Percentiles rank a stretch among this genome's conserved stretches.
phyloP scores from a whole-genome alignment of 2,888 invertebrate genomes.

The Meiosimyza decipiens region DNA sequence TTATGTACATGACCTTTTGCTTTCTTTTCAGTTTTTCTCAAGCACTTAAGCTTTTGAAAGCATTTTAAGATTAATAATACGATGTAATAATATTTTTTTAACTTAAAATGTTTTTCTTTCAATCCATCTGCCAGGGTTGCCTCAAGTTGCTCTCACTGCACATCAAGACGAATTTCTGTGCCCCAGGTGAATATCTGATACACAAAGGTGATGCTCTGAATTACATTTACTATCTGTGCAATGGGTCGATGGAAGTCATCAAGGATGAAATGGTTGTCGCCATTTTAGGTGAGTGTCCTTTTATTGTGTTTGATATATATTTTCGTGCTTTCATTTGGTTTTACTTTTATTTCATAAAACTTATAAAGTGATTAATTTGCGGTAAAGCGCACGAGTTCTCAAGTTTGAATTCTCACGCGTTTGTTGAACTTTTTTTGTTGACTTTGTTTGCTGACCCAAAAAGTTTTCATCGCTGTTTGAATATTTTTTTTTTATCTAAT shows the following conservation, averaged over 20 bases:
- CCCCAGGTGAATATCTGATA: slow-evolving; percentile 93
- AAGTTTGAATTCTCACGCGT: slow-evolving; percentile 12
- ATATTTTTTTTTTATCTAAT: not conserved
- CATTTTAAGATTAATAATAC: too few species aligned
- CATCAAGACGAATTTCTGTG: slow-evolving; percentile 94
- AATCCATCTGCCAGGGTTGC: slow-evolving; percentile 73
- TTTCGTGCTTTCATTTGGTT: not conserved
- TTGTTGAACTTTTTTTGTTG: not conserved
- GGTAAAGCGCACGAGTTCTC: slow-evolving; percentile 26
- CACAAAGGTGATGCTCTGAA: slow-evolving; percentile 94
- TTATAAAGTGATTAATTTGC: slow-evolving; percentile 11
- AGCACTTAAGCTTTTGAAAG: too few species aligned
- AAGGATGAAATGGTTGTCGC: slow-evolving; percentile 97
- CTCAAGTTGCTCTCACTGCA: slow-evolving; percentile 91
- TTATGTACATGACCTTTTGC: too few species aligned
- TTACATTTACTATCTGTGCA: slow-evolving; percentile 95
- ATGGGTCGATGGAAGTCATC: slow-evolving; percentile 97
- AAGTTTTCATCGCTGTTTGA: not conserved
- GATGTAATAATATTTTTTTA: too few species aligned
- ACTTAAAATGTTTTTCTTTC: slow-evolving; percentile 10
- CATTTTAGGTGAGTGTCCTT: slow-evolving; percentile 81
- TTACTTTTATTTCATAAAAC: slow-evolving; percentile 6
- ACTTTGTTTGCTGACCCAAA: not conserved
- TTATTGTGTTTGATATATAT: not conserved
- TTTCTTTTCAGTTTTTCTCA: too few species aligned